Conservation (phyloP, 2,797 vertebrate genomes). For the Trachurus trachurus region DNA sequence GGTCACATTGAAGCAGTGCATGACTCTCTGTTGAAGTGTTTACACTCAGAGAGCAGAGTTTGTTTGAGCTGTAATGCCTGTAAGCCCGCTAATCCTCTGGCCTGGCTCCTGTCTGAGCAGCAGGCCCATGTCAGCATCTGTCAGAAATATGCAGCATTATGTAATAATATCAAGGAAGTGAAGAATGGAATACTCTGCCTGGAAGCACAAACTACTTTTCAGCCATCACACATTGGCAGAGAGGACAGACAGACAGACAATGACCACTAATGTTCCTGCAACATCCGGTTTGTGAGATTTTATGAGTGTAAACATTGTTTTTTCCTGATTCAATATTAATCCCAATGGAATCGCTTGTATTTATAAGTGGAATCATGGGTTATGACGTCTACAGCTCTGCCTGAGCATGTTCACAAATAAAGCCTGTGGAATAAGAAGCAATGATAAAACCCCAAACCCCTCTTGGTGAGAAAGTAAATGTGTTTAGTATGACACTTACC, state of each 20-base stretch:
- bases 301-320: too few relatives aligned
- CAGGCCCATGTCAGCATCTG: conserved; percentile 73
- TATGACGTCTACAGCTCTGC: neutral
- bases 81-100: conserved; percentile 74
- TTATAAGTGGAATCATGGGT: neutral
- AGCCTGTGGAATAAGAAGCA: neutral
- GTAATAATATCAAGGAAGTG: conserved; percentile 68
- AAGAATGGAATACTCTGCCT: conserved; percentile 45
- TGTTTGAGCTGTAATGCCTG: conserved; percentile 64
- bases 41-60: conserved; percentile 60
- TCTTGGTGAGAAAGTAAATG: neutral
- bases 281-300: neutral
- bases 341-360: neutral
- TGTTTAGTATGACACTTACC: conserved; percentile 76
- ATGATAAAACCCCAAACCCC: neutral
- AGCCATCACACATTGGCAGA: conserved; percentile 37
- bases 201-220: conserved; percentile 35
- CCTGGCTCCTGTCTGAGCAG: conserved; percentile 72
- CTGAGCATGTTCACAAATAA: neutral
- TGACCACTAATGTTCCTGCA: conserved; percentile 1
- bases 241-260: conserved; percentile 13
- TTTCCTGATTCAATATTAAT: neutral
- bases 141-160: conserved; percentile 75
- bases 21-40: conserved; percentile 57
- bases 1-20: conserved; percentile 45